phyloP scores from a whole-genome alignment of 2,797 vertebrate genomes.

The Gymnodraco acuticeps region DNA sequence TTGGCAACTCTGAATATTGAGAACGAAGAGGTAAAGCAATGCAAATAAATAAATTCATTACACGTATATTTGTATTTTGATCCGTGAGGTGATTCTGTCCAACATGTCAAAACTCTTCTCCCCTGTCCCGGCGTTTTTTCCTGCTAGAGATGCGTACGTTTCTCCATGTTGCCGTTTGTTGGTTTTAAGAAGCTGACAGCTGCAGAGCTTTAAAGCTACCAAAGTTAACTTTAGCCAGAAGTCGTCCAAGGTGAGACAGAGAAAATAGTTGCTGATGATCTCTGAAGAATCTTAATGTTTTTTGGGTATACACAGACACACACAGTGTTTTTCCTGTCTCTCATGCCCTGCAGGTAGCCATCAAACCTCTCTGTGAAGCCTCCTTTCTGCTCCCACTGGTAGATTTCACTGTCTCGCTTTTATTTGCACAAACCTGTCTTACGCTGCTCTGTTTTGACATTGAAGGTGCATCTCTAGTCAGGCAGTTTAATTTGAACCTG shows the following conservation, averaged over 20 bases:
- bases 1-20: constrained; percentile 96
- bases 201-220: constrained; percentile 22
- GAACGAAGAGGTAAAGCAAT: constrained; percentile 93
- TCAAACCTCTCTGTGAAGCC: constrained; percentile 58
- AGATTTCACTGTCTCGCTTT: constrained; percentile 49
- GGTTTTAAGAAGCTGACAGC: constrained; percentile 11
- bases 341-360: constrained; percentile 60
- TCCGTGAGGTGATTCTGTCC: not conserved
- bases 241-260: constrained; percentile 54
- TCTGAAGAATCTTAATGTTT: constrained; percentile 38
- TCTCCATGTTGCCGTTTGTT: constrained; percentile 4
- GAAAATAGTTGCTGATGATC: constrained; percentile 40
- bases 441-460: constrained; percentile 48
- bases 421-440: constrained; percentile 50
- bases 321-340: constrained; percentile 36
- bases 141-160: constrained; percentile 11
- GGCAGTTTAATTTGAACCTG: constrained; percentile 50
- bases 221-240: constrained; percentile 60
- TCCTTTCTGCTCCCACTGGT: constrained; percentile 46
- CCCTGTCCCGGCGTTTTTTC: not conserved
- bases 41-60: not conserved
- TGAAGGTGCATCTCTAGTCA: constrained; percentile 32
- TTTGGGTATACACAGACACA: constrained; percentile 15
- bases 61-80: no score
- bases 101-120: not conserved